Evolutionary conservation across 2,888 invertebrate species (phyloP), one percentile per base, ranked within the genome.

Genomic region (Sphaerophoria rueppellii): DNA sequence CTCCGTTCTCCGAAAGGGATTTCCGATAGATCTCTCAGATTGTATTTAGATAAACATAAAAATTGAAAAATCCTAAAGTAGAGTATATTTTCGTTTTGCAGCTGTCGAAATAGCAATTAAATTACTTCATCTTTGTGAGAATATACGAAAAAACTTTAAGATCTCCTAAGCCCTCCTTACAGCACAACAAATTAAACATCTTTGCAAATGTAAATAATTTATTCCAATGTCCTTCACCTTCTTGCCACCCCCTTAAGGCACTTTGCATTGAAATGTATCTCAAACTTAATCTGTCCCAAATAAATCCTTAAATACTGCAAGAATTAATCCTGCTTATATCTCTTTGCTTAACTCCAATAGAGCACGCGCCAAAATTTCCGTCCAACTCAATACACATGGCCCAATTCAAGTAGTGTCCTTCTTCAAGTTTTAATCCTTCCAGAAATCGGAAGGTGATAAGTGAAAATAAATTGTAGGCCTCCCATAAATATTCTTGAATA

Each of bases 251-350:
- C 2, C 11, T 48, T 48, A 35, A 52, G 73, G 65, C 58, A 65
- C 65, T 61, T 71, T 61, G 48, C 48, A 57, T 72, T 55, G 69
- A 72, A 77, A 69, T 78, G 67, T 82, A 73, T 73, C 58, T 24
- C 67, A 55, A 67, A 57, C 72, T 65, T 74, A 70, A 76, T 61
- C 60, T 61, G 67, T 37, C 46, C 16, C 40, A 54, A 24, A 72
- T 32, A 74, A 71, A 74, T 82, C 78, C 52, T 52, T 74, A 78
- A 82, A 82, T 73, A 78, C 70, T 54, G 57, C 48, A 70, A 65
- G 74, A 74, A 78, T 70, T 74, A 82, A 74, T 78, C 65, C 60
- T 46, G 52, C 61, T 63, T 70, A 60, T 63, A 40, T 16, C 34
- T 12, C 12, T 5, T 24, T 43, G 43, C 9, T 43, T 9, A 14